Conservation (phyloP, 2,797 vertebrate genomes). For the Tamandua tetradactyla region DNA sequence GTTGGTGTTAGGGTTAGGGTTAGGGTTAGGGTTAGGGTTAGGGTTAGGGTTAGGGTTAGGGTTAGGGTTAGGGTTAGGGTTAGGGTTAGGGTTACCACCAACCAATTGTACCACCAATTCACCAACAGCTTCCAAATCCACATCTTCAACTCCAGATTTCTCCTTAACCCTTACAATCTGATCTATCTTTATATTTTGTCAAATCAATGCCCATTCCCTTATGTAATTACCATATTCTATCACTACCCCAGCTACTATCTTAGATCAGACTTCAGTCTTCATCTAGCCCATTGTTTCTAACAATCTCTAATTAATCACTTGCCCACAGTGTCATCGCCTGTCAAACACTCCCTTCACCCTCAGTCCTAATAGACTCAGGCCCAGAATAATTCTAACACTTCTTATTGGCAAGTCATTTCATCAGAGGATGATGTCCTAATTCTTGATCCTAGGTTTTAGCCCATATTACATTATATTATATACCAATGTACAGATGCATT, state of each 20-base stretch:
- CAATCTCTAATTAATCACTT: background rate
- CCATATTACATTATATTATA: background rate
- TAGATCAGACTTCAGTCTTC: background rate
- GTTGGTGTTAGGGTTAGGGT: too few species aligned
- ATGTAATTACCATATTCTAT: background rate
- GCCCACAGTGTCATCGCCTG: background rate
- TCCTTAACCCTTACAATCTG: background rate
- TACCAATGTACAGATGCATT: background rate
- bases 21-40: too few species aligned
- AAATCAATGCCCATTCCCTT: background rate
- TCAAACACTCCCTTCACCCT: background rate
- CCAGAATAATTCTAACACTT: conserved; percentile 48
- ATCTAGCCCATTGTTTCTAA: background rate
- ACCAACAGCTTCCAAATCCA: background rate
- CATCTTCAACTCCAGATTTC: background rate
- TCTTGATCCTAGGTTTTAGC: conserved; percentile 39
- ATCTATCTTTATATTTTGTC: background rate
- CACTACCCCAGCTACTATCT: background rate
- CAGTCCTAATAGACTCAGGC: background rate
- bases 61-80: too few species aligned
- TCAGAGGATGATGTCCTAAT: background rate
- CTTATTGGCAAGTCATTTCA: conserved; percentile 34
- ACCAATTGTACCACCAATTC: background rate
- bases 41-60: too few species aligned
- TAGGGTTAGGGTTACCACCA: too few species aligned